Percentiles rank a stretch among this genome's conserved stretches.
phyloP scores from a whole-genome alignment of 92 coral and sea anemone species.

The Zoanthus solanderi region DNA sequence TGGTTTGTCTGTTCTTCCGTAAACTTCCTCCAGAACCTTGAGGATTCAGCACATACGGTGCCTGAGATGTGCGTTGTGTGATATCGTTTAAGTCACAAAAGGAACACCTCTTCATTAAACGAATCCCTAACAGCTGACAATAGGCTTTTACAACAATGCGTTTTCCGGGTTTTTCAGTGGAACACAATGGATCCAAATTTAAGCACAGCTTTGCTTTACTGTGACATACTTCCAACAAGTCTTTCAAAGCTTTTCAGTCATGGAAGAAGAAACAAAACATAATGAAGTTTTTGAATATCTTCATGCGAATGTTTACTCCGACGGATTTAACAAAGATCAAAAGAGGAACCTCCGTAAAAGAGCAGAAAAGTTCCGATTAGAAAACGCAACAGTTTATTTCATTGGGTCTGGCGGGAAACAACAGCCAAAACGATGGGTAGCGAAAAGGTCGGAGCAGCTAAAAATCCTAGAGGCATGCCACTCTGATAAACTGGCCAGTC shows the following conservation, averaged over 20 bases:
- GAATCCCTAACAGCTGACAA: conserved; percentile 23
- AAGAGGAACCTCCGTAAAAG: conserved; percentile 15
- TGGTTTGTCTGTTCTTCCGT: conserved; percentile 46
- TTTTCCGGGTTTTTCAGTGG: conserved; percentile 13
- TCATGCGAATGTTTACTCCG: background rate
- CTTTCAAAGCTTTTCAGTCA: conserved; percentile 14
- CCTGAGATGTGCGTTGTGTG: conserved; percentile 37
- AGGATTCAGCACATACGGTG: conserved; percentile 46
- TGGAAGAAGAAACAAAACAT: conserved; percentile 4
- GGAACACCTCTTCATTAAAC: conserved; percentile 24
- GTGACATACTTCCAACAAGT: conserved; percentile 5
- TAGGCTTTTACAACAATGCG: conserved; percentile 29
- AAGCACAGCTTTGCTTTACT: conserved; percentile 28
- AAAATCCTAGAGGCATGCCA: background rate
- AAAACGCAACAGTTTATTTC: conserved; percentile 14
- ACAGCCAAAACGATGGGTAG: conserved; percentile 20
- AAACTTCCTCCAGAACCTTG: conserved; percentile 48
- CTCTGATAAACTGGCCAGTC: too few species aligned
- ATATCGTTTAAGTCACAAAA: conserved; percentile 19
- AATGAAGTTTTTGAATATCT: conserved; percentile 19
- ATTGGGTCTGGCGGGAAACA: conserved; percentile 2
- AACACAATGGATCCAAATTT: conserved; percentile 1
- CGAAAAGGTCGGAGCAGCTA: background rate
- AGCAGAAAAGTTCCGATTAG: background rate
- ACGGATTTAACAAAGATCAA: background rate